Percentiles rank a stretch among this genome's conserved stretches.
Evolutionary conservation across 2,888 invertebrate species (phyloP).

Genomic region (Xestobium rufovillosum): DNA sequence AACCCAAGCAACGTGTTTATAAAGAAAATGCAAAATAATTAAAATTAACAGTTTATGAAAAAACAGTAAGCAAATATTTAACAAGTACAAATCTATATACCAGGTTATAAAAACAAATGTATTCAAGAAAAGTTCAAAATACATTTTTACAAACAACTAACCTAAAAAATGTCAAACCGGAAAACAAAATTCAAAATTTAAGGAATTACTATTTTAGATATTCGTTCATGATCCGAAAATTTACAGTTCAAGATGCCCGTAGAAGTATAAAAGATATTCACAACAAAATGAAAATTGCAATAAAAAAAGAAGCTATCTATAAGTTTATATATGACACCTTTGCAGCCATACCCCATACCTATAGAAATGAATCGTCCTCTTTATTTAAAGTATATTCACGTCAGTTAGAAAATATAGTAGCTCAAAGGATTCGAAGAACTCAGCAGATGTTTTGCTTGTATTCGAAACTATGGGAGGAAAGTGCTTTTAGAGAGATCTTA

Average conservation of each 20-base stretch:
- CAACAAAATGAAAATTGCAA: slow-evolving; percentile 21
- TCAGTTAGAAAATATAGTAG: slow-evolving; percentile 51
- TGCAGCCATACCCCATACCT: slow-evolving; percentile 26
- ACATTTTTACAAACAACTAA: too few species aligned
- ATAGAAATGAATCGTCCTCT: slow-evolving; percentile 45
- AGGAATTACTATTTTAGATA: slow-evolving; percentile 24
- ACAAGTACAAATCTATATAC: too few species aligned
- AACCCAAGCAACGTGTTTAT: too few species aligned
- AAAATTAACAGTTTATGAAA: too few species aligned
- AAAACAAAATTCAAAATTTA: slow-evolving; percentile 17
- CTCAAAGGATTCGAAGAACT: slow-evolving; percentile 54
- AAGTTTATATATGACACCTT: slow-evolving; percentile 18
- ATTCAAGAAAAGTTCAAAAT: too few species aligned
- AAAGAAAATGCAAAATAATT: too few species aligned
- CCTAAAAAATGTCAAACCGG: slow-evolving; percentile 2
- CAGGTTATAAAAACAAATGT: too few species aligned
- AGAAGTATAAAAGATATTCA: slow-evolving; percentile 23
- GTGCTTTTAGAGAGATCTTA: slow-evolving; percentile 49
- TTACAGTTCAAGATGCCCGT: slow-evolving; percentile 23
- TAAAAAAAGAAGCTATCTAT: slow-evolving; percentile 23
- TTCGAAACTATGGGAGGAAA: slow-evolving; percentile 55
- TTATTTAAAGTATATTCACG: slow-evolving; percentile 48
- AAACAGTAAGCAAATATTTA: too few species aligned
- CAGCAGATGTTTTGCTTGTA: slow-evolving; percentile 58
- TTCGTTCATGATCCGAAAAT: slow-evolving; percentile 27